Evolutionary conservation across 1,140 invertebrate species (phyloP).

Genomic region (Magallana ariakensis): DNA sequence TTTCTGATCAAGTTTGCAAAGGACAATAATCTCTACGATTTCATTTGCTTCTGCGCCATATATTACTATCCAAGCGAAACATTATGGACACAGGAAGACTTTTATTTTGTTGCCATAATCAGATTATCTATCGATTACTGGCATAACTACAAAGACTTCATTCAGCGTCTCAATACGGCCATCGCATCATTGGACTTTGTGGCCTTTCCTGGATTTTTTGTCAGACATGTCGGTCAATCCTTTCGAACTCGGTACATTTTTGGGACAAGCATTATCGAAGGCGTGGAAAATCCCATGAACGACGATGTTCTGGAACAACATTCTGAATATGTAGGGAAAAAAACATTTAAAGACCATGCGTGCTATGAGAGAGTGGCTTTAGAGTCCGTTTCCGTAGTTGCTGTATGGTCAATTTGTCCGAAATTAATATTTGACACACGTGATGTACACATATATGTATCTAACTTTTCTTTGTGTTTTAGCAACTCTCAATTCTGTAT

Average conservation of each 20-base stretch:
- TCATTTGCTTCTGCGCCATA: background rate
- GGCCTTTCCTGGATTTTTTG: background rate
- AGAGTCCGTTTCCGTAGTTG: background rate
- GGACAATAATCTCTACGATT: background rate
- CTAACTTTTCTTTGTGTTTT: conserved; percentile 7
- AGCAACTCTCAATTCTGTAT: background rate
- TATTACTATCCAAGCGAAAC: background rate
- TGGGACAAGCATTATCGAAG: background rate
- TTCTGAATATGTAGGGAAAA: too few relatives aligned
- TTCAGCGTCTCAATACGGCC: background rate
- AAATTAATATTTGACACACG: background rate
- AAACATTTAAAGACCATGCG: too few relatives aligned
- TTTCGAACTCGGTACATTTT: background rate
- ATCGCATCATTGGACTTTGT: background rate
- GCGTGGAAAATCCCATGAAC: background rate
- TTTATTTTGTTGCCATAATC: background rate
- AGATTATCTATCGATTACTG: background rate
- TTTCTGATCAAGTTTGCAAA: background rate
- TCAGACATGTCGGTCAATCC: background rate
- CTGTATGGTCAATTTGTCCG: background rate
- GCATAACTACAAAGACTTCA: background rate
- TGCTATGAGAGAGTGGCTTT: too few relatives aligned
- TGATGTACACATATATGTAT: background rate
- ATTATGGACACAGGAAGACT: background rate
- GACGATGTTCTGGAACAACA: background rate